phyloP scores from a whole-genome alignment of 1,140 invertebrate genomes.

The Amyelois transitella region DNA sequence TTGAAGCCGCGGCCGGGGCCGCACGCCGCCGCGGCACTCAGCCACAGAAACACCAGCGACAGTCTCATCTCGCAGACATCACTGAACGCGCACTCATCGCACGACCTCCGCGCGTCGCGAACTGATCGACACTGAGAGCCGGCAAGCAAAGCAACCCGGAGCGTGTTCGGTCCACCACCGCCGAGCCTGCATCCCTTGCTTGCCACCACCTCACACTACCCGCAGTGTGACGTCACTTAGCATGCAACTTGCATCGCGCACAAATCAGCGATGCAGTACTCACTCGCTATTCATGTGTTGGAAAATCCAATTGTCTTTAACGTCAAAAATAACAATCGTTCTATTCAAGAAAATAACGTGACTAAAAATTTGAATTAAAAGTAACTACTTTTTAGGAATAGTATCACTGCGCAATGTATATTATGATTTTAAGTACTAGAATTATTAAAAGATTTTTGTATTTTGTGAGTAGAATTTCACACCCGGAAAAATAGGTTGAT shows the following conservation, averaged over 20 bases:
- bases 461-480: too few species aligned
- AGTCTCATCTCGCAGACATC: constrained; percentile 71
- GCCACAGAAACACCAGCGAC: constrained; percentile 67
- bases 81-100: constrained; percentile 66
- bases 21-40: constrained; percentile 78
- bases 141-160: constrained; percentile 31
- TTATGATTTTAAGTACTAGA: too few species aligned
- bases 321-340: neutral
- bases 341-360: neutral
- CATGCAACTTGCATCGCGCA: constrained; percentile 1
- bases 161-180: constrained; percentile 40
- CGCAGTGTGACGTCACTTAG: constrained; percentile 5
- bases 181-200: constrained; percentile 50
- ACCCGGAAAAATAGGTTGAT: too few species aligned
- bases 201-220: constrained; percentile 25
- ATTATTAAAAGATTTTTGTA: too few species aligned
- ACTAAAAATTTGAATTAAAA: neutral
- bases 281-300: neutral
- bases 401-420: too few species aligned
- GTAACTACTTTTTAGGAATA: neutral
- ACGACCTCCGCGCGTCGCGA: constrained; percentile 69
- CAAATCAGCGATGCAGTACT: neutral
- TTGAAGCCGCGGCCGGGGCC: constrained; percentile 91
- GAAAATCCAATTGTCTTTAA: neutral
- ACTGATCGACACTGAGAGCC: constrained; percentile 63